Evolutionary conservation across 2,797 vertebrate species (phyloP).

Genomic region (Morus bassanus): DNA sequence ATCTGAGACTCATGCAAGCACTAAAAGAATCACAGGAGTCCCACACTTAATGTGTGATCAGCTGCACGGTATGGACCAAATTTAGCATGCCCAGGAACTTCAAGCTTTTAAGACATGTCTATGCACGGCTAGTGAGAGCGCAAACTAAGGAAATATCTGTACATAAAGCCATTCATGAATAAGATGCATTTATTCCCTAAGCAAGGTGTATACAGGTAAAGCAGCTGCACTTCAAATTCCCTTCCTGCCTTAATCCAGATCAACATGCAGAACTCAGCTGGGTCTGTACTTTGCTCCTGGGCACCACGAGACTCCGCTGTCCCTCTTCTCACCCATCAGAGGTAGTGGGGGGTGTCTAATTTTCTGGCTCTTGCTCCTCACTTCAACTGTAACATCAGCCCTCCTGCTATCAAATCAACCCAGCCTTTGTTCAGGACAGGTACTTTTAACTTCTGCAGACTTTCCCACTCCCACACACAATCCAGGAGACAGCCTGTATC

Average conservation of each 20-base stretch:
- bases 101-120: not conserved
- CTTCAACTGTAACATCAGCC: not conserved
- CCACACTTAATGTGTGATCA: not conserved
- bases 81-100: not conserved
- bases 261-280: not conserved
- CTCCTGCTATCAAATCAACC: not conserved
- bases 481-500: not conserved
- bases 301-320: not conserved
- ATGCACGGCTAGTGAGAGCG: not conserved
- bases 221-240: not conserved
- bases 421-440: not conserved
- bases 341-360: not conserved
- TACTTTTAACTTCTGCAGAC: slow-evolving; percentile 1
- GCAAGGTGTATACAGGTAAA: not conserved
- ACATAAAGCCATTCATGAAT: not conserved
- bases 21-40: not conserved
- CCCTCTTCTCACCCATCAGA: not conserved
- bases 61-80: not conserved
- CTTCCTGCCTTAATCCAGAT: not conserved
- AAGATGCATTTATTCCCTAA: not conserved
- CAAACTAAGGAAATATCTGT: not conserved
- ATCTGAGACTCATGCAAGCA: not conserved
- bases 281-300: not conserved
- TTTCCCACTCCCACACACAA: slow-evolving; percentile 14
- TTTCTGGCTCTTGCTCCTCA: not conserved